Evolutionary conservation across 2,797 vertebrate genomes (phyloP).

Genomic region (Protosalanx chinensis): DNA sequence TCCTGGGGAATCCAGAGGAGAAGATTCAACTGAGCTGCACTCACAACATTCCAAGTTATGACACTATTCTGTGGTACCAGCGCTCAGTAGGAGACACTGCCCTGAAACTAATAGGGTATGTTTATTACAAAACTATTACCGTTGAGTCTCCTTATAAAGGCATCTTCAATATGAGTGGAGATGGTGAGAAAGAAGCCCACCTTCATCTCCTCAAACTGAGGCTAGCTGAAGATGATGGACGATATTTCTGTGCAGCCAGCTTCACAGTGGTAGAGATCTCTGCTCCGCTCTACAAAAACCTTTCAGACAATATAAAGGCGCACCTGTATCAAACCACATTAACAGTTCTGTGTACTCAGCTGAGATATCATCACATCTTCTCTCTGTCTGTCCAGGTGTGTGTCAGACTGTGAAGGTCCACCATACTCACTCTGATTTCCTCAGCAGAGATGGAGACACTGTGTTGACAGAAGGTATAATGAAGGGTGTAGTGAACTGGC

Average conservation of each 20-base stretch:
- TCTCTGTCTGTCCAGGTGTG: no score
- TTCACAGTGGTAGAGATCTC: conserved; percentile 16
- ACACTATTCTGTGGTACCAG: conserved; percentile 37
- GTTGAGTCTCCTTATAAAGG: conserved; percentile 9
- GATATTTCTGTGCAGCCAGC: conserved; percentile 28
- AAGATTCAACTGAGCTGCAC: conserved; percentile 14
- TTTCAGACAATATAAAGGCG: background rate
- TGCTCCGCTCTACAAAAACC: conserved; percentile 17
- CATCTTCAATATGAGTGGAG: conserved; percentile 11
- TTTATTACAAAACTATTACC: background rate
- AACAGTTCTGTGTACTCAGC: background rate
- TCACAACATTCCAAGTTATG: conserved; percentile 5
- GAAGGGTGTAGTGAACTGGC: conserved; percentile 93
- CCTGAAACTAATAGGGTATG: conserved; percentile 18
- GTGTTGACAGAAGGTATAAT: conserved; percentile 96
- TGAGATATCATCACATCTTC: no score
- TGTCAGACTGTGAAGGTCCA: no score
- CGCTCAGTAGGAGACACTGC: background rate
- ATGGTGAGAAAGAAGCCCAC: background rate
- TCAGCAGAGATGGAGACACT: no score
- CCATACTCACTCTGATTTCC: no score
- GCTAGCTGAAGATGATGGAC: conserved; percentile 1
- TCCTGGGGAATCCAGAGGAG: background rate
- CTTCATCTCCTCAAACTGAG: conserved; percentile 3
- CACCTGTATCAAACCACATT: conserved; percentile 7